Conservation (phyloP, 2,888 invertebrate species). For the Chromoteleia sp. region DNA sequence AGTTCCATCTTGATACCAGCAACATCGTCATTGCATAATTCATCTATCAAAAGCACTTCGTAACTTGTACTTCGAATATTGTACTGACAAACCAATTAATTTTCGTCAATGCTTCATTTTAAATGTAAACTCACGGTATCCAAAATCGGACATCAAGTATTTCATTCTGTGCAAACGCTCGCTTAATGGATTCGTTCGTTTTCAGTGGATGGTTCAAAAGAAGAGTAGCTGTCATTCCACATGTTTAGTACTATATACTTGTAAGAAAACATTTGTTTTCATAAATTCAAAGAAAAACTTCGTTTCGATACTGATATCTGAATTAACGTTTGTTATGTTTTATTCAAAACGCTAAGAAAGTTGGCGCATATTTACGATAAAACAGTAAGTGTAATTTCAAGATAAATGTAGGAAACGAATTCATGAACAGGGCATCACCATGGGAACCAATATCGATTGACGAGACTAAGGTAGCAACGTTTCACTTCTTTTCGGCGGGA, state of each 20-base stretch:
- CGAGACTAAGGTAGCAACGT: constrained; percentile 72
- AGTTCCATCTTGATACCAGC: background rate
- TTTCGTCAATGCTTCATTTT: constrained; percentile 23
- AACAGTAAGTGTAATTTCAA: constrained; percentile 77
- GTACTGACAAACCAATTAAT: constrained; percentile 21
- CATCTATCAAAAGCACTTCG: background rate
- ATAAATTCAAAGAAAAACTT: background rate
- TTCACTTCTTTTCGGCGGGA: constrained; percentile 63
- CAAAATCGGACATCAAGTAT: constrained; percentile 2
- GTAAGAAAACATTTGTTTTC: too few species aligned
- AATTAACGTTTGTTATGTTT: background rate
- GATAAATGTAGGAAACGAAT: constrained; percentile 82
- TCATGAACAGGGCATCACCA: constrained; percentile 80
- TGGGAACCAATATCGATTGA: constrained; percentile 84
- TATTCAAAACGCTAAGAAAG: background rate
- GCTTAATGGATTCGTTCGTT: constrained; percentile 6
- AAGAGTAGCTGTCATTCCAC: background rate
- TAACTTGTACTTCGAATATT: constrained; percentile 10
- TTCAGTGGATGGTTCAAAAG: background rate
- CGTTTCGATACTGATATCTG: background rate
- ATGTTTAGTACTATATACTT: background rate
- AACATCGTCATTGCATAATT: constrained; percentile 27
- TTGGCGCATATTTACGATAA: constrained; percentile 55
- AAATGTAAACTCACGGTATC: constrained; percentile 3
- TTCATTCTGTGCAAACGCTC: background rate